Evolutionary conservation across 1,140 invertebrate genomes (phyloP).

Genomic region (Aphelinus atriplicis): DNA sequence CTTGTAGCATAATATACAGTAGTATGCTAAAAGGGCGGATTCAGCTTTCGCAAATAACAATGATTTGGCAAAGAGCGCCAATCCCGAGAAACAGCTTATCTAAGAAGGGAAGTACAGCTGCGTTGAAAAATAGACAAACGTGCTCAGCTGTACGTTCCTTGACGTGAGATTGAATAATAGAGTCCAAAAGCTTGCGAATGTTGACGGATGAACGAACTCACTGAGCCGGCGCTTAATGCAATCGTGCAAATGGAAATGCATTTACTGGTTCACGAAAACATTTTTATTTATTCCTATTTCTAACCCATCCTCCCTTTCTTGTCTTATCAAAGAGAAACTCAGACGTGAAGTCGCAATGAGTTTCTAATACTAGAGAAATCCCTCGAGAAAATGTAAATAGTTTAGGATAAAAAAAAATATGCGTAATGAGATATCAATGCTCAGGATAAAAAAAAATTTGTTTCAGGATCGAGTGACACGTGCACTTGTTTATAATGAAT

Average conservation of each 20-base stretch:
- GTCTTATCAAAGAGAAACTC: too few species aligned
- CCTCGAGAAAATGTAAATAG: too few species aligned
- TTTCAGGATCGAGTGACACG: too few species aligned
- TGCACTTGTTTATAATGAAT: too few species aligned
- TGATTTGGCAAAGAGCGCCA: neutral
- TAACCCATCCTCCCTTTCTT: too few species aligned
- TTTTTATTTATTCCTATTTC: constrained; percentile 27
- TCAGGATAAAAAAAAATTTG: too few species aligned
- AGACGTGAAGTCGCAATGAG: too few species aligned
- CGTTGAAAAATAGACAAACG: neutral
- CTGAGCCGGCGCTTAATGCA: constrained; percentile 43
- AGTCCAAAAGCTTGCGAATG: neutral
- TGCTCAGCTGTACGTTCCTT: neutral
- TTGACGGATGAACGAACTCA: constrained; percentile 36
- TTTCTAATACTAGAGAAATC: too few species aligned
- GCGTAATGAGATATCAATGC: too few species aligned
- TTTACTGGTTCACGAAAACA: constrained; percentile 41
- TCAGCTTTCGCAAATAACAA: neutral
- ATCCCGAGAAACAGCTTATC: neutral
- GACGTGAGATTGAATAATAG: constrained; percentile 6
- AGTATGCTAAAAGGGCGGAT: too few species aligned
- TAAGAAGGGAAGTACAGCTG: neutral
- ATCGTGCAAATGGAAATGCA: constrained; percentile 48
- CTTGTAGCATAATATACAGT: too few species aligned
- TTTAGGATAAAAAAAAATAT: too few species aligned